Conservation (phyloP, 1,140 invertebrate genomes). For the Drosophila novamexicana region DNA sequence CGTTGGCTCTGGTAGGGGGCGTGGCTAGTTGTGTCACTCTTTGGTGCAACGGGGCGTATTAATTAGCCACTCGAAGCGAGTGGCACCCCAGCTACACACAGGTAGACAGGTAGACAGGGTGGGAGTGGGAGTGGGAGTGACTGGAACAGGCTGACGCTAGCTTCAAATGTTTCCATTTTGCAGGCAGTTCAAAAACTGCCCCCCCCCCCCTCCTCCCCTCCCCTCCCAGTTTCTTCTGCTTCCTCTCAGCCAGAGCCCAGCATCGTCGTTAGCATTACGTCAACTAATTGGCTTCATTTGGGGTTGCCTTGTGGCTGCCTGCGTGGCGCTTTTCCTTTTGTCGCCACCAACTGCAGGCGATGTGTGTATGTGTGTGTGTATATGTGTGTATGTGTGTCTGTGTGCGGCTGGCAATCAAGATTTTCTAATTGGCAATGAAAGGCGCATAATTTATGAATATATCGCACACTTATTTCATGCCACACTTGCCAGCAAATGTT, state of each 20-base stretch:
- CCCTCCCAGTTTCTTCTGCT: neutral
- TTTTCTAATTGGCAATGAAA: constrained; percentile 80
- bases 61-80: constrained; percentile 75
- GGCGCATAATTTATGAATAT: constrained; percentile 78
- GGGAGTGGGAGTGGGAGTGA: neutral
- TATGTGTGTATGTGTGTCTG: constrained; percentile 24
- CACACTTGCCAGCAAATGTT: constrained; percentile 48
- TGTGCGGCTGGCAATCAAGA: constrained; percentile 48
- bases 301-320: constrained; percentile 66
- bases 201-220: neutral
- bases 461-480: constrained; percentile 69
- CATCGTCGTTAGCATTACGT: constrained; percentile 76
- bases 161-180: constrained; percentile 74
- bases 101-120: constrained; percentile 2
- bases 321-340: constrained; percentile 36
- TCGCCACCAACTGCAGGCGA: constrained; percentile 26
- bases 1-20: constrained; percentile 2
- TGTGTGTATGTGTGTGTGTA: constrained; percentile 2
- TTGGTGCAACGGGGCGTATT: constrained; percentile 76
- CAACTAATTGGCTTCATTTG: constrained; percentile 81
- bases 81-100: constrained; percentile 30
- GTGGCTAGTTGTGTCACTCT: constrained; percentile 57
- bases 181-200: constrained; percentile 75
- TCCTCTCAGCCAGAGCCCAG: constrained; percentile 4
- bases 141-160: constrained; percentile 5